phyloP scores from a whole-genome alignment of 92 coral and sea anemone species.

The Epizoanthus illoricatus region DNA sequence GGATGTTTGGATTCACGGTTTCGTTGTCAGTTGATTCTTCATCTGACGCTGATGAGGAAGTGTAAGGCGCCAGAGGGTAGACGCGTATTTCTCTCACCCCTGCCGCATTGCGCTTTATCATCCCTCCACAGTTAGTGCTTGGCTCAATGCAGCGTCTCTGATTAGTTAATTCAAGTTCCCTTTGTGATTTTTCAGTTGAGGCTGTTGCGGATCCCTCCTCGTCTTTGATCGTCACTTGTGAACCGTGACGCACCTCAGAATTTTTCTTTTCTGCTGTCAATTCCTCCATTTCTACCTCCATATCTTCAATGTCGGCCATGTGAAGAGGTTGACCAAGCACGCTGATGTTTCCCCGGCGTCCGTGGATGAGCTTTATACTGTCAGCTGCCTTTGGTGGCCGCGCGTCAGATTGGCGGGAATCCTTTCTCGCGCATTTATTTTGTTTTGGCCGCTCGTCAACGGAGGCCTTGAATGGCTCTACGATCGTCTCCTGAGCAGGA shows the following conservation, averaged over 20 bases:
- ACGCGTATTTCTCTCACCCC: background rate
- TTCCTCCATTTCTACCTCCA: background rate
- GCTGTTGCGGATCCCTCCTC: background rate
- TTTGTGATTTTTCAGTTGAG: background rate
- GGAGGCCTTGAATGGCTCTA: too few relatives aligned
- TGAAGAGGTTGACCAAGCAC: background rate
- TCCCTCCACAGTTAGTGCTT: too few relatives aligned
- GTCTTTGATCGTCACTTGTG: background rate
- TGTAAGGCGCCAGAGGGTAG: too few relatives aligned
- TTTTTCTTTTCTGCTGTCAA: background rate
- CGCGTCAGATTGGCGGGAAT: too few relatives aligned
- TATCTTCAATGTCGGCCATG: conserved; percentile 19
- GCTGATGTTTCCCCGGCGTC: background rate
- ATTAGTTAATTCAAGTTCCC: background rate
- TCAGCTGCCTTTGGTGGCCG: too few relatives aligned
- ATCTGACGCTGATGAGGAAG: conserved; percentile 35
- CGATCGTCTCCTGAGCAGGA: too few relatives aligned
- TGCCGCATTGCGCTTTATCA: too few relatives aligned
- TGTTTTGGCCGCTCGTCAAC: too few relatives aligned
- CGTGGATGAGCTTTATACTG: background rate
- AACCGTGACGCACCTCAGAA: background rate
- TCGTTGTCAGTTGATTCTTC: conserved; percentile 11
- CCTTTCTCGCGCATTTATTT: too few relatives aligned
- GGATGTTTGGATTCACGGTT: background rate
- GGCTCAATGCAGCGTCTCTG: too few relatives aligned